These are phyloP conservation scores for Emmelina monodactyla DNA, from an alignment of 2,888 invertebrate genomes.

Conservation along the genomic window DNA sequence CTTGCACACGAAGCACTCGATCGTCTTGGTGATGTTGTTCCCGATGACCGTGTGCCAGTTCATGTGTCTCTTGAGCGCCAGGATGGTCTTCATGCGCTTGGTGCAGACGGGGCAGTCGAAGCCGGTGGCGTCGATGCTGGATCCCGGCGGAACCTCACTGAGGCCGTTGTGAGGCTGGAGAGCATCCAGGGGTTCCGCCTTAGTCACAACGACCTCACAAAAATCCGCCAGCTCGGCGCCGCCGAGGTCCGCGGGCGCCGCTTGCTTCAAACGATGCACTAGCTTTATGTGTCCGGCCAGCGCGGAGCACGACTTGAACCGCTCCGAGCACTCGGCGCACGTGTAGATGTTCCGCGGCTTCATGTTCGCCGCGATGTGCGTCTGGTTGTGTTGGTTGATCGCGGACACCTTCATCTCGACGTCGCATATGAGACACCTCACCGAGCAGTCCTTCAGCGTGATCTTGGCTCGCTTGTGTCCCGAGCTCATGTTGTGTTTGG, in stretches of 20 bases:
- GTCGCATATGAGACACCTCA: constrained; percentile 53
- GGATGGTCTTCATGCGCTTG: constrained; percentile 48
- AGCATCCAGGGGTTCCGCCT: constrained; percentile 57
- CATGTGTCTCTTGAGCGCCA: constrained; percentile 50
- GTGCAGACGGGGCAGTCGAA: constrained; percentile 53
- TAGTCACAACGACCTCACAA: constrained; percentile 66
- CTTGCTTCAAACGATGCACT: constrained; percentile 37
- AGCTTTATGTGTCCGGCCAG: constrained; percentile 50
- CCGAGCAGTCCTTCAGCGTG: constrained; percentile 47
- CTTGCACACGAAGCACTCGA: constrained; percentile 51
- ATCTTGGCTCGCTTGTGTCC: constrained; percentile 49
- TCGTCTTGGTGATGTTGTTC: constrained; percentile 36
- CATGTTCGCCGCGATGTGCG: constrained; percentile 42
- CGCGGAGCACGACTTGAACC: constrained; percentile 46
- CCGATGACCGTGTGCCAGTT: constrained; percentile 55
- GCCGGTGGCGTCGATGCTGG: constrained; percentile 31
- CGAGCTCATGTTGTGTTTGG: constrained; percentile 51
- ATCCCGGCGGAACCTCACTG: constrained; percentile 35
- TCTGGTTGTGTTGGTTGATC: constrained; percentile 52
- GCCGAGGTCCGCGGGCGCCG: constrained; percentile 24
- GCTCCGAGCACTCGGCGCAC: constrained; percentile 44
- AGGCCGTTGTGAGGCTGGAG: constrained; percentile 60
- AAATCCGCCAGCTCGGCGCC: constrained; percentile 52
- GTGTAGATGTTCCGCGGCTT: constrained; percentile 54
- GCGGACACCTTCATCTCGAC: constrained; percentile 49